Conservation (phyloP, 2,888 invertebrate genomes). For the Drosophila hamatofila region DNA sequence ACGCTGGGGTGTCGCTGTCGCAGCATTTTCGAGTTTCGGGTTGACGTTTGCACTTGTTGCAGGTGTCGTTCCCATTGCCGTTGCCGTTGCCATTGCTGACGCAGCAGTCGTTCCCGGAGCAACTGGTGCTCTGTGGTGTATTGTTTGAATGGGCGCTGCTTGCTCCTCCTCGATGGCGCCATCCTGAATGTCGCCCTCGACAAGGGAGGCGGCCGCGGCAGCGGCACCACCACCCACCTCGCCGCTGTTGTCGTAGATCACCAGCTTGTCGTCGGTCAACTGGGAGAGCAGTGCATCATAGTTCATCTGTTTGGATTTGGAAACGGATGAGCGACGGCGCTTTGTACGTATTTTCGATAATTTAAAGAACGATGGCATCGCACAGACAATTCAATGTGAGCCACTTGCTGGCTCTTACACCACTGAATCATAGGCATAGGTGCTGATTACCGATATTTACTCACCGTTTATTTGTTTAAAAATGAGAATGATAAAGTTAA, state of each 20-base stretch:
- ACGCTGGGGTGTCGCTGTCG: constrained; percentile 82
- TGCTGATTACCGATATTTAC: constrained; percentile 75
- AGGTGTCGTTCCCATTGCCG: constrained; percentile 28
- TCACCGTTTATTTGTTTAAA: constrained; percentile 81
- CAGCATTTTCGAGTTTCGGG: constrained; percentile 58
- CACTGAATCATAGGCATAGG: constrained; percentile 64
- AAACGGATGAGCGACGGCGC: constrained; percentile 60
- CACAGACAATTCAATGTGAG: constrained; percentile 39
- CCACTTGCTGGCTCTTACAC: constrained; percentile 51
- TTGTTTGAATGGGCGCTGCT: constrained; percentile 79
- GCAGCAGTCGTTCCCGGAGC: constrained; percentile 14
- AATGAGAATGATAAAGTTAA: constrained; percentile 76
- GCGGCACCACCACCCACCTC: background rate
- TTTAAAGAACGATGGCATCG: constrained; percentile 67
- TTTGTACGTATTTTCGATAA: constrained; percentile 64
- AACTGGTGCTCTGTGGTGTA: constrained; percentile 49
- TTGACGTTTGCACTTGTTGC: constrained; percentile 48
- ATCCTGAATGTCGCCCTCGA: constrained; percentile 53
- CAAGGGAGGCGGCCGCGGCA: constrained; percentile 18
- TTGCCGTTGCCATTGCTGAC: constrained; percentile 36
- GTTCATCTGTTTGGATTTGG: constrained; percentile 82
- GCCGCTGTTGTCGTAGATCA: constrained; percentile 65
- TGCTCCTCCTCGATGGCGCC: constrained; percentile 81
- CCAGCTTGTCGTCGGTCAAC: constrained; percentile 83
- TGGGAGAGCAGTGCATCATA: constrained; percentile 84